These are phyloP conservation scores for Mus caroli DNA, from an alignment of 2,797 vertebrate genomes.

Conservation along the genomic window DNA sequence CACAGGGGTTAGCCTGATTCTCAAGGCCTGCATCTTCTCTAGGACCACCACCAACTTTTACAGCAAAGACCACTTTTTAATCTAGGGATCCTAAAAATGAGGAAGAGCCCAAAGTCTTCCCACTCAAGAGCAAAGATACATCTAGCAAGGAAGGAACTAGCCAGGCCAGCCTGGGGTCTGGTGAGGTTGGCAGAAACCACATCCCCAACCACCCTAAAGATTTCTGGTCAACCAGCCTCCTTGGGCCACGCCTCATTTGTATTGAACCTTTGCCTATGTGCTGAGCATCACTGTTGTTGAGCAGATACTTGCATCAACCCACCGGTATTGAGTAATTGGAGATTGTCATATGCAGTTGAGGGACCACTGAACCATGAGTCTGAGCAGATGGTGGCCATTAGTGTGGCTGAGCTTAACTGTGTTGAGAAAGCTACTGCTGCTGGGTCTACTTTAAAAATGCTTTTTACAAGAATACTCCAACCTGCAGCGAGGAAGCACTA, in stretches of 20 bases:
- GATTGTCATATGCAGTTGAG: constrained; percentile 62
- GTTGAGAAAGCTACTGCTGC: constrained; percentile 54
- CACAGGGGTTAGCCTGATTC: neutral
- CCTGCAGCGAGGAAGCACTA: neutral
- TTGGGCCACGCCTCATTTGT: neutral
- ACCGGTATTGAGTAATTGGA: constrained; percentile 64
- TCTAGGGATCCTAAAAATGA: neutral
- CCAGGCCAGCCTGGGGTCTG: neutral
- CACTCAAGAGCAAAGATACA: accelerated
- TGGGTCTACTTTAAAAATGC: constrained; percentile 6
- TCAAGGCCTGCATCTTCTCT: neutral
- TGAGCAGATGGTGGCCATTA: constrained; percentile 84
- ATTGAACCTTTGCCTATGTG: neutral
- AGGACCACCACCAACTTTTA: neutral
- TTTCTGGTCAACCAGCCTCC: neutral
- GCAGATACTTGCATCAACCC: constrained; percentile 66
- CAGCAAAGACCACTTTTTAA: neutral
- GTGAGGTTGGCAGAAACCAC: neutral
- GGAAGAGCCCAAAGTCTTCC: neutral
- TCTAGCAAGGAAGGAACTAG: too few relatives aligned
- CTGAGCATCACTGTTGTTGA: constrained; percentile 49
- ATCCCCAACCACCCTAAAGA: neutral
- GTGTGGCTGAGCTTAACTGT: constrained; percentile 64
- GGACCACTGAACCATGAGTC: constrained; percentile 56
- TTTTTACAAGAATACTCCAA: constrained; percentile 36